Base-by-base conservation (phyloP, 2,888 invertebrate species). In the Piscicola geometra region DNA sequence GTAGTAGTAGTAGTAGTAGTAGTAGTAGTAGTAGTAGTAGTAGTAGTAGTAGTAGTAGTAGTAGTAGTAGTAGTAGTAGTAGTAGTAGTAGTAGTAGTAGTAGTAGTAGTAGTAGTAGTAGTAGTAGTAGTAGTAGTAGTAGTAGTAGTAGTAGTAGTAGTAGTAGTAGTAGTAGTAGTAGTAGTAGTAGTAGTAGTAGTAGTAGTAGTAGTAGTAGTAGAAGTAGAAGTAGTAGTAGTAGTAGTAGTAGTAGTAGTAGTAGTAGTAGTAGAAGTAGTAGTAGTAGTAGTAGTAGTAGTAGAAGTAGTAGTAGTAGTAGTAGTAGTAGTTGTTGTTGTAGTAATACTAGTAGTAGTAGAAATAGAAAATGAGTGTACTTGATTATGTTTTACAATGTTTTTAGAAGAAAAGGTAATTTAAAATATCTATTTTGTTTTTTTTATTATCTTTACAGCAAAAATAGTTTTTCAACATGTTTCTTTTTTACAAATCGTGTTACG, bases 271-370 rank as follows among this genome's bases (percentile, higher is more conserved):
- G 76, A 36, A 76, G 75, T 52, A 67, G 75, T 76, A 76, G 75
- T 64, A 76, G 76, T 76, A 76, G 76, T 76, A 76, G 75, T 76
- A 76, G 76, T 76, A 76, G 76, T 76, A 76, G 75, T 76, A 76
- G 76, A 0, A 76, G 76, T 76, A 76, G 75, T 60, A 76, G 76
- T 76, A 76, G 76, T 76, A 56, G 56, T 50, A 76, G 74, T 0
- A 76, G 56, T 1, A 64, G 32, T 56, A n/a, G n/a, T n/a, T n/a
- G n/a, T n/a, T n/a, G n/a, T n/a, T n/a, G n/a, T n/a, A n/a, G n/a
- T n/a, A n/a, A n/a, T n/a, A n/a, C n/a, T n/a, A n/a, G n/a, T n/a
- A n/a, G n/a, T n/a, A n/a, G n/a, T n/a, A n/a, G n/a, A n/a, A n/a
- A n/a, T n/a, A n/a, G n/a, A n/a, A n/a, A n/a, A n/a, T n/a, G n/a